Evolutionary conservation across 2,888 invertebrate genomes (phyloP).

Genomic region (Octodonta nipae): DNA sequence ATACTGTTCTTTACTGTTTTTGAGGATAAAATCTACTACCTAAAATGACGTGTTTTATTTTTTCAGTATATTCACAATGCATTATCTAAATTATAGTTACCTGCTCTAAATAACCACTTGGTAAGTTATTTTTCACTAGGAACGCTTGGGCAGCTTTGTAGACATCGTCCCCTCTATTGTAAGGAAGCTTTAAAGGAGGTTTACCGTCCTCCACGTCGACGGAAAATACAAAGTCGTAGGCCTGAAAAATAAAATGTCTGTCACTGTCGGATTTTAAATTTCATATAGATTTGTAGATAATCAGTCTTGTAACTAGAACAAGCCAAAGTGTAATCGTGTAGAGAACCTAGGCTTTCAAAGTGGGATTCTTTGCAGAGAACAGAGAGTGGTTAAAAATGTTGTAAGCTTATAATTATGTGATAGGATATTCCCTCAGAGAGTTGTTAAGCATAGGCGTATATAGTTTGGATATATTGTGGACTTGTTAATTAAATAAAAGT

Average conservation of each 20-base stretch:
- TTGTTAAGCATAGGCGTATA: no score
- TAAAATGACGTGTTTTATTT: constrained; percentile 7
- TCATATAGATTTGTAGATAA: not conserved
- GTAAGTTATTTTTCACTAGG: constrained; percentile 70
- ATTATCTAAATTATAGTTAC: no score
- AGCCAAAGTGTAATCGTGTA: no score
- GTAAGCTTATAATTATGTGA: no score
- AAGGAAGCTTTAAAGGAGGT: constrained; percentile 80
- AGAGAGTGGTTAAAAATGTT: no score
- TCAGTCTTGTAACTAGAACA: not conserved
- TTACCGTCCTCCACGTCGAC: constrained; percentile 89
- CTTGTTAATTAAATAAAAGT: no score
- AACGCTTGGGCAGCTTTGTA: constrained; percentile 85
- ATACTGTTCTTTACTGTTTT: constrained; percentile 50
- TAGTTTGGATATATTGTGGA: no score
- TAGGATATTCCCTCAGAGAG: no score
- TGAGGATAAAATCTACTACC: constrained; percentile 83
- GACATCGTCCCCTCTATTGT: constrained; percentile 80
- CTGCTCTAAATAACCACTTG: constrained; percentile 76
- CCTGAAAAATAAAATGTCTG: constrained; percentile 33
- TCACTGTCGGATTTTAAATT: no score
- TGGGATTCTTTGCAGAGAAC: no score
- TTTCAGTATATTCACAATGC: not conserved
- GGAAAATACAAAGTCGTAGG: constrained; percentile 90
- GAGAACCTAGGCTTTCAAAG: no score